Percentiles rank a stretch among this genome's conserved stretches.
Evolutionary conservation across 1,140 invertebrate genomes (phyloP).

Genomic region (Pseudomyrmex cubaensis): DNA sequence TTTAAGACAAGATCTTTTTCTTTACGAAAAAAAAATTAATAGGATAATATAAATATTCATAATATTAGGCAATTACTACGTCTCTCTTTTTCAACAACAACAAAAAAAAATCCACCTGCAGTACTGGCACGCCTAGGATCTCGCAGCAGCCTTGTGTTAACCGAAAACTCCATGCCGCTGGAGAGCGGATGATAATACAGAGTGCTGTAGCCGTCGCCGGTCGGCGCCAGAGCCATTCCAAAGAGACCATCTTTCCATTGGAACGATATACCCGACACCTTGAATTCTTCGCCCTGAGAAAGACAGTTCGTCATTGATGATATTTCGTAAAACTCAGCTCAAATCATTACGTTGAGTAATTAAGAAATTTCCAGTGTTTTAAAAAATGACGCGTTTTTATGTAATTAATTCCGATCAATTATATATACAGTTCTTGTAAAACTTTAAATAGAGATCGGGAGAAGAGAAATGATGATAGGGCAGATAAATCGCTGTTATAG

Average conservation of each 20-base stretch:
- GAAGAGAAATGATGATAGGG: background rate
- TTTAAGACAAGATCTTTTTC: background rate
- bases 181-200: slow-evolving; percentile 92
- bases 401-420: background rate
- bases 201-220: slow-evolving; percentile 88
- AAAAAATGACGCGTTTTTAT: background rate
- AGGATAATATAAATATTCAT: background rate
- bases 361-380: background rate
- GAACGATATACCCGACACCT: slow-evolving; percentile 90
- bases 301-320: background rate
- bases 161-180: slow-evolving; percentile 90
- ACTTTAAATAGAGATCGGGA: background rate
- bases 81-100: background rate
- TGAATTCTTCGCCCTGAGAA: slow-evolving; percentile 87
- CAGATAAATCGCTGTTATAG: background rate
- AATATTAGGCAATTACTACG: background rate
- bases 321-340: background rate
- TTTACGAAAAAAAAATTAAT: background rate
- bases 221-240: slow-evolving; percentile 88
- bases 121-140: slow-evolving; percentile 85
- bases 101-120: slow-evolving; percentile 70
- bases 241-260: slow-evolving; percentile 92
- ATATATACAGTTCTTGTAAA: background rate
- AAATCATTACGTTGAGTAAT: background rate
- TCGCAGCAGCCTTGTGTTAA: slow-evolving; percentile 88